These are phyloP conservation scores for Drosophila tropicalis DNA, from an alignment of 1,140 invertebrate species.

Conservation along the genomic window DNA sequence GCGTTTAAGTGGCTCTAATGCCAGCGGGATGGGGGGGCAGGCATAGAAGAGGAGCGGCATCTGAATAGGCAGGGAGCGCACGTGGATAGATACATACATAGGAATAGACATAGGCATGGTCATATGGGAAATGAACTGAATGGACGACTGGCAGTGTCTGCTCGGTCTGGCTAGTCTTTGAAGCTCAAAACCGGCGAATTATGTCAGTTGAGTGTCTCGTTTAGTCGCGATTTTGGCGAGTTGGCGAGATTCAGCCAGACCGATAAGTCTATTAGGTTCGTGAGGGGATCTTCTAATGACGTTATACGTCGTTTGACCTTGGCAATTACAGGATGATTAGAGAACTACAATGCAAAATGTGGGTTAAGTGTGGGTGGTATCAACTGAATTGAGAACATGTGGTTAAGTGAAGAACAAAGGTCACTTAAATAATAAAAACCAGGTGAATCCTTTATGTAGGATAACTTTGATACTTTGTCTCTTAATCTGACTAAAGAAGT, in stretches of 20 bases:
- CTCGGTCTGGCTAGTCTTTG: neutral
- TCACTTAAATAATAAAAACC: neutral
- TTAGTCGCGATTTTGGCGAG: slow-evolving; percentile 11
- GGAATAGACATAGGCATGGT: neutral
- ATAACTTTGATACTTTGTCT: no score
- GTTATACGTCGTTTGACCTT: slow-evolving; percentile 7
- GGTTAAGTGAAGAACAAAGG: neutral
- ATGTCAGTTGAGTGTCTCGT: slow-evolving; percentile 10
- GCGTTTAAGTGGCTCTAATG: slow-evolving; percentile 78
- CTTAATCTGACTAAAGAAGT: no score
- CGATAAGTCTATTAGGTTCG: slow-evolving; percentile 8
- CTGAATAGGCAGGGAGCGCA: slow-evolving; percentile 42
- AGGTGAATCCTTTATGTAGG: no score
- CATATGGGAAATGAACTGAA: slow-evolving; percentile 10
- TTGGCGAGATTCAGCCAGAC: slow-evolving; percentile 11
- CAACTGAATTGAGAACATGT: neutral
- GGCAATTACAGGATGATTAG: slow-evolving; percentile 1
- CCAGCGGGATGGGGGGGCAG: slow-evolving; percentile 64
- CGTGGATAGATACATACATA: slow-evolving; percentile 59
- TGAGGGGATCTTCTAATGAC: slow-evolving; percentile 12
- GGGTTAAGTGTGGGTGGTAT: slow-evolving; percentile 8
- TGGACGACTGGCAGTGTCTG: slow-evolving; percentile 4
- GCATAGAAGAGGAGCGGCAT: neutral
- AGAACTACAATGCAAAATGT: slow-evolving; percentile 6
- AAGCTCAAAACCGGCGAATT: slow-evolving; percentile 1